These are phyloP conservation scores for Caenorhabditis latens DNA, from an alignment of 1,140 invertebrate species.

Conservation along the genomic window DNA sequence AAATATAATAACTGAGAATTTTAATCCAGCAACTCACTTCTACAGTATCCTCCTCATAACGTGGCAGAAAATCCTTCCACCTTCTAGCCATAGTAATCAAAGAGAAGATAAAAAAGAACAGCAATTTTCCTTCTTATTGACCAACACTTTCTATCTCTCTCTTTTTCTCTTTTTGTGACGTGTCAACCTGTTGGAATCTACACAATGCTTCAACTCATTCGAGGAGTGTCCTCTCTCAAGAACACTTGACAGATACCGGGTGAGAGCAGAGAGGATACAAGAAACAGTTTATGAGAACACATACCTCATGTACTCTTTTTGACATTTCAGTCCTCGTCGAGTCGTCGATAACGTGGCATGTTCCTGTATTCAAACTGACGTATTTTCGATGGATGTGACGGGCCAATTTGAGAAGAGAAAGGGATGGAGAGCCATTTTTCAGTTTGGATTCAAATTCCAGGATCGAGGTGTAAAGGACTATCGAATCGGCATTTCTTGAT, in stretches of 20 bases:
- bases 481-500: slow-evolving; percentile 49
- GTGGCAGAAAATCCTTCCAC: background rate
- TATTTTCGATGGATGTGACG: slow-evolving; percentile 43
- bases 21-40: background rate
- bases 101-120: background rate
- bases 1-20: too few species aligned
- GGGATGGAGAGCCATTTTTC: slow-evolving; percentile 15
- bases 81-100: background rate
- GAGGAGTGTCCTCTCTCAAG: background rate
- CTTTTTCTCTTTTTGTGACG: background rate
- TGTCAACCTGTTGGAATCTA: slow-evolving; percentile 31
- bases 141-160: slow-evolving; percentile 18
- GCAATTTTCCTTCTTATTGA: background rate
- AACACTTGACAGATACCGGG: slow-evolving; percentile 23
- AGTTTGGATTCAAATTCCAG: slow-evolving; percentile 40
- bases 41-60: background rate
- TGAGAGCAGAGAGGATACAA: background rate
- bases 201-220: background rate
- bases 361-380: slow-evolving; percentile 26
- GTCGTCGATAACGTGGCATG: slow-evolving; percentile 12
- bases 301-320: slow-evolving; percentile 24
- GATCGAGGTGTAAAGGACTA: slow-evolving; percentile 14
- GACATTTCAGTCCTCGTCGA: background rate
- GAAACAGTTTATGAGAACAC: slow-evolving; percentile 29
- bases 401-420: slow-evolving; percentile 30